Evolutionary conservation across 1,140 invertebrate species (phyloP), one percentile per base, ranked within the genome.

Genomic region (Neodiprion pinetum): DNA sequence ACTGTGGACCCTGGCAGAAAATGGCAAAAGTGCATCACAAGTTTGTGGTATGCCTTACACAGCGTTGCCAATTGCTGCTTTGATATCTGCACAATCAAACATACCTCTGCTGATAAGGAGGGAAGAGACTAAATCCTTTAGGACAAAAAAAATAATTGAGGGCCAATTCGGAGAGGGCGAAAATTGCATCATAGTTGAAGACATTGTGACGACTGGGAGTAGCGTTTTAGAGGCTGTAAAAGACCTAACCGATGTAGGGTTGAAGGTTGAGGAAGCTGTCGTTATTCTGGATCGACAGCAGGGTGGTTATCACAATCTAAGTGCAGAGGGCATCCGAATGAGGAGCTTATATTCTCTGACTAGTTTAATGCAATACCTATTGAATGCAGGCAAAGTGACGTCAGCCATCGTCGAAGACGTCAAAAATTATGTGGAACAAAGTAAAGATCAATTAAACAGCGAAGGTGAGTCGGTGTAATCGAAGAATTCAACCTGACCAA

Each of bases 41-140:
- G 85, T 99, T 21, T 99, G 98, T 90, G 98, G 98, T 10, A 98
- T 99, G 0, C 98, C 98, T 0, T 99, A 99, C 81, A 98, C 97
- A 17, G 98, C 98, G 9, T 86, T 99, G 21, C 97, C 98, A 0
- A 92, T 99, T 73, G 97, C 98, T 0, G 98, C 97, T 10, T 88
- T 97, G 28, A 92, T 97, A 0, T 94, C 95, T 40, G 83, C 92
- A 7, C 91, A 94, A 76, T 90, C 91, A 7, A 86, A 93, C 49
- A 92, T 93, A 67, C 96, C 97, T 0, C 98, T 98, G 97, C 85
- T 99, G 49, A 95, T 99, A 79, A 91, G 95, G 78, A 96, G 96
- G 17, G 0, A 17, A 86, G 98, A 99, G 90, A 92, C 93, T 0
- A 99, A 99, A 88, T 89, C 91, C 7, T 98, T 99, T 89, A 98